These are phyloP conservation scores for Parnassius orleans DNA, from an alignment of 2,888 invertebrate species.

Conservation along the genomic window DNA sequence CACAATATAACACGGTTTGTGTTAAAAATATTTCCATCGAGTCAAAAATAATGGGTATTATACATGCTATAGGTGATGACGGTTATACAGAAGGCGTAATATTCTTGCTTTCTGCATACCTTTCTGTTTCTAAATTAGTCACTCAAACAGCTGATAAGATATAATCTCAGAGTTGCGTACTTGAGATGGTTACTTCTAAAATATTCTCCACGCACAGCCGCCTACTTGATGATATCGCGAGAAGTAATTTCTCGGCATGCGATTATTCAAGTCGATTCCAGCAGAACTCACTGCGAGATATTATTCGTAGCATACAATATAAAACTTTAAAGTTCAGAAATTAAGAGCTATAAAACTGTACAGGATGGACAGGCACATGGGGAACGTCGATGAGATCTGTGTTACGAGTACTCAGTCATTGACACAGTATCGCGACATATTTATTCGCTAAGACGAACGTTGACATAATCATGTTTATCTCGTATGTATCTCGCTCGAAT, in stretches of 20 bases:
- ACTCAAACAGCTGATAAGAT: conserved; percentile 54
- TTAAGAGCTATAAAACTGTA: conserved; percentile 27
- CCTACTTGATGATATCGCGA: conserved; percentile 44
- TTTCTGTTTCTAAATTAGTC: conserved; percentile 55
- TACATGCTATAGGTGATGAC: too few species aligned
- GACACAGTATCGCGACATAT: conserved; percentile 34
- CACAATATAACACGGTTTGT: too few species aligned
- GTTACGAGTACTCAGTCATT: conserved; percentile 31
- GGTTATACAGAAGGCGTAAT: conserved; percentile 31
- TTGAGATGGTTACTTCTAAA: conserved; percentile 51
- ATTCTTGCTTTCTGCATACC: conserved; percentile 39
- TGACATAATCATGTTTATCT: conserved; percentile 34
- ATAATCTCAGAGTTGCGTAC: conserved; percentile 46
- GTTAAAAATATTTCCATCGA: too few species aligned
- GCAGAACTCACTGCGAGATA: conserved; percentile 27
- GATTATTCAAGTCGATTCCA: conserved; percentile 40
- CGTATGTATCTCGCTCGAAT: conserved; percentile 45
- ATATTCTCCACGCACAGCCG: conserved; percentile 45
- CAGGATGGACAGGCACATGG: conserved; percentile 28
- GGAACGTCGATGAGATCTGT: conserved; percentile 35
- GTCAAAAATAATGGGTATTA: too few species aligned
- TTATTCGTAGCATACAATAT: conserved; percentile 30
- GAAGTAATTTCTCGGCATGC: conserved; percentile 43
- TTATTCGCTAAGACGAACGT: conserved; percentile 33
- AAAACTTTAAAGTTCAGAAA: conserved; percentile 30